Conservation (phyloP, 2,888 invertebrate genomes). For the Tenthredo livida region DNA sequence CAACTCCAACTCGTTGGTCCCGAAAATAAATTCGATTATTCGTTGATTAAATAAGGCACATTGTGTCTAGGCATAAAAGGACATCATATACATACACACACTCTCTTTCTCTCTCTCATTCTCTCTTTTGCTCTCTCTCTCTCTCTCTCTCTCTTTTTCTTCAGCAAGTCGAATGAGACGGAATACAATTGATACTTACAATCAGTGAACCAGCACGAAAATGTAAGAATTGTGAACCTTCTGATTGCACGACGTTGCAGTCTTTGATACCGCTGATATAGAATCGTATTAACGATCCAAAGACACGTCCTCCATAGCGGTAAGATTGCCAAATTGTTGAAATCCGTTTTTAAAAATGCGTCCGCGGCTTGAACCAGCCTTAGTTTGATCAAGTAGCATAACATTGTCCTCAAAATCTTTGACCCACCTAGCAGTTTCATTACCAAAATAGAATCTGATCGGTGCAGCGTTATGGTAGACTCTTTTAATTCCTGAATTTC, state of each 20-base stretch:
- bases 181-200: slow-evolving; percentile 24
- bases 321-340: slow-evolving; percentile 74
- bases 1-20: slow-evolving; percentile 36
- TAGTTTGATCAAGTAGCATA: slow-evolving; percentile 70
- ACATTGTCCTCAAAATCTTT: slow-evolving; percentile 73
- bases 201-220: slow-evolving; percentile 20
- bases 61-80: slow-evolving; percentile 37
- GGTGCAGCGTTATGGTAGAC: slow-evolving; percentile 71
- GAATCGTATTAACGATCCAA: slow-evolving; percentile 67
- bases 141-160: neutral
- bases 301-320: slow-evolving; percentile 68
- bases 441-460: slow-evolving; percentile 72
- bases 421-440: slow-evolving; percentile 72
- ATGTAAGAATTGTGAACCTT: neutral
- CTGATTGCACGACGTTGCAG: slow-evolving; percentile 13
- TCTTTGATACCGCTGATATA: neutral
- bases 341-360: slow-evolving; percentile 78
- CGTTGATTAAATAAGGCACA: slow-evolving; percentile 48
- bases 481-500: slow-evolving; percentile 69
- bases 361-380: slow-evolving; percentile 69
- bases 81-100: neutral
- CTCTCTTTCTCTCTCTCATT: neutral
- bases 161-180: slow-evolving; percentile 8
- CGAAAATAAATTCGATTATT: slow-evolving; percentile 34
- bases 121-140: too few relatives aligned